These are phyloP conservation scores for Drosophila vallismaia DNA, from an alignment of 2,888 invertebrate species.

Conservation along the genomic window DNA sequence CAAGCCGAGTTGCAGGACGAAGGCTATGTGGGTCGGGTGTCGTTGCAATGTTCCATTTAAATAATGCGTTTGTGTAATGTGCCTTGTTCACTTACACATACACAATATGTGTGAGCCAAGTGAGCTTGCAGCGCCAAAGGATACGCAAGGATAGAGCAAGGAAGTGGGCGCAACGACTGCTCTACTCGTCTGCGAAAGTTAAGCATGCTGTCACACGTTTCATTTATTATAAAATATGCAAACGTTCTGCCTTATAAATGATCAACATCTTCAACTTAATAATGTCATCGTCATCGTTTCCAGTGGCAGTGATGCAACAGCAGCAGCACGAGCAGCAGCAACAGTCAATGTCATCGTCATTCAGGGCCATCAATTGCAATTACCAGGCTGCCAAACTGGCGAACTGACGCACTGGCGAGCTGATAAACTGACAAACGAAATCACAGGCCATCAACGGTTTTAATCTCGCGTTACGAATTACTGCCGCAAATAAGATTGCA, in stretches of 20 bases:
- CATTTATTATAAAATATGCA: conserved; percentile 78
- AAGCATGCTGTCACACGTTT: conserved; percentile 77
- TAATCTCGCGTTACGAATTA: conserved; percentile 22
- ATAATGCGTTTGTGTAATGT: conserved; percentile 56
- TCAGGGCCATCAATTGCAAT: conserved; percentile 49
- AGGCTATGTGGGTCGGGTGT: conserved; percentile 11
- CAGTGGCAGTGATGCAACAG: conserved; percentile 7
- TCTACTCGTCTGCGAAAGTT: conserved; percentile 53
- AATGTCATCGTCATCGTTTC: conserved; percentile 54
- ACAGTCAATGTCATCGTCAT: conserved; percentile 43
- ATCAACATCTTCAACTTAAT: conserved; percentile 71
- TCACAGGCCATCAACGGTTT: conserved; percentile 21
- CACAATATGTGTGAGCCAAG: neutral
- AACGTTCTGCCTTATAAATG: conserved; percentile 53
- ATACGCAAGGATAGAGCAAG: conserved; percentile 1
- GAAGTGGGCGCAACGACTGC: too few relatives aligned
- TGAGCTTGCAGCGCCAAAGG: neutral
- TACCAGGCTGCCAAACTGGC: conserved; percentile 13
- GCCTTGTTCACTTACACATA: conserved; percentile 8
- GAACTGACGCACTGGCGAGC: conserved; percentile 1
- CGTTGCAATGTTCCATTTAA: conserved; percentile 68
- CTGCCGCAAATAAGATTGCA: conserved; percentile 36
- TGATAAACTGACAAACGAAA: conserved; percentile 27
- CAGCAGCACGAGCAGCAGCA: conserved; percentile 4
- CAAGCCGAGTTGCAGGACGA: conserved; percentile 20